A percentile compares a stretch with the other conserved stretches of the same genome.
Evolutionary conservation across 2,113 vertebrate genomes (phyloP).

Genomic region (Heterotis niloticus): DNA sequence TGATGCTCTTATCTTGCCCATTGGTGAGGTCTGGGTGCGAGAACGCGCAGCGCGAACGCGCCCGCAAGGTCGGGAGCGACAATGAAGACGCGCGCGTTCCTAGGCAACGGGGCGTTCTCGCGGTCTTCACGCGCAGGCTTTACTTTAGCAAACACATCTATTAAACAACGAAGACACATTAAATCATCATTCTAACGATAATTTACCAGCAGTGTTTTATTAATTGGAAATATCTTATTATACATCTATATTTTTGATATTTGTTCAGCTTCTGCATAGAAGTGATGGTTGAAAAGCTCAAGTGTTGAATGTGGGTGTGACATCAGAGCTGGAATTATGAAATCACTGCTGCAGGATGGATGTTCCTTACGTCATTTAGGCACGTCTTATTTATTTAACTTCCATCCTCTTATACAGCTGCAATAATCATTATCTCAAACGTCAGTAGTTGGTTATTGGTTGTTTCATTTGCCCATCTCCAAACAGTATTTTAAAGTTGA

Average conservation of each 20-base stretch:
- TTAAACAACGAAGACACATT: constrained; percentile 7
- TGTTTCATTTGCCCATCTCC: neutral
- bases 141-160: neutral
- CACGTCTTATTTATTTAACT: neutral
- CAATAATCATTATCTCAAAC: constrained; percentile 6
- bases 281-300: constrained; percentile 12
- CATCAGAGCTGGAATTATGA: constrained; percentile 18
- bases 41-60: constrained; percentile 65
- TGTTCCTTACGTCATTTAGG: constrained; percentile 12
- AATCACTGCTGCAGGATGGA: constrained; percentile 8
- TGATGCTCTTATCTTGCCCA: constrained; percentile 56
- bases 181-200: neutral
- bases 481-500: neutral
- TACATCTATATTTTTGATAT: constrained; percentile 2
- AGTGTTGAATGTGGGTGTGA: constrained; percentile 23
- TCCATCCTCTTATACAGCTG: neutral
- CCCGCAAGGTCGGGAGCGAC: constrained; percentile 54
- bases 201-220: neutral
- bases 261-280: constrained; percentile 2
- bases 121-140: constrained; percentile 44
- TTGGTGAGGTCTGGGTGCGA: constrained; percentile 48
- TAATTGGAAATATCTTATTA: constrained; percentile 8
- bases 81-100: constrained; percentile 65
- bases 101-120: constrained; percentile 69
- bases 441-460: neutral